Percentiles rank a stretch among this genome's conserved stretches.
These are phyloP conservation scores for Lottia gigantea DNA, from an alignment of 2,888 invertebrate species.

Conservation along the genomic window DNA sequence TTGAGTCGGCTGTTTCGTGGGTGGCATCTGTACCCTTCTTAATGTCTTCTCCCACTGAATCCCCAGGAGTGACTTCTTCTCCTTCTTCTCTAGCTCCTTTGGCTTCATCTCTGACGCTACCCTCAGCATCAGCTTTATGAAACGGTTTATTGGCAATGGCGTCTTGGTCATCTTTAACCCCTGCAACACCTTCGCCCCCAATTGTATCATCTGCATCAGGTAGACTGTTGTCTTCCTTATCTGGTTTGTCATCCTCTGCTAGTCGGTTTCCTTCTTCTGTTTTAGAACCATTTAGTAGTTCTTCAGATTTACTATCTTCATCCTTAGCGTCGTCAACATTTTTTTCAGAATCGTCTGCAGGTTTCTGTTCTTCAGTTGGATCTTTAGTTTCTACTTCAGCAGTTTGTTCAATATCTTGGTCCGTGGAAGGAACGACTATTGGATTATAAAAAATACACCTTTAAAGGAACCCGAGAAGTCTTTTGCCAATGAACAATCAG, in stretches of 20 bases:
- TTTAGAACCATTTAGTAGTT: conserved; percentile 14
- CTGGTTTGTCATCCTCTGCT: conserved; percentile 15
- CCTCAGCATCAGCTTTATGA: background rate
- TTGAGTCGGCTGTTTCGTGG: too few relatives aligned
- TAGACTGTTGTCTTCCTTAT: background rate
- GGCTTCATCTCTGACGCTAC: background rate
- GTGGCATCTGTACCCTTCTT: background rate
- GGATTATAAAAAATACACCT: too few relatives aligned
- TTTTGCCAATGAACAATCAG: too few relatives aligned
- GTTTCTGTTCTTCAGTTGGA: background rate
- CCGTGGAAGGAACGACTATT: too few relatives aligned
- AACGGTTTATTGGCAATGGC: background rate
- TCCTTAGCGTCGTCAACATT: background rate
- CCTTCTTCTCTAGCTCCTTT: background rate
- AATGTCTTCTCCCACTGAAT: background rate
- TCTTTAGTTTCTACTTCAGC: background rate
- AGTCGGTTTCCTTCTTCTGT: conserved; percentile 13
- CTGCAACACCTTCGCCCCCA: background rate
- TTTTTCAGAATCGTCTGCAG: background rate
- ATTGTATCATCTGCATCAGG: background rate
- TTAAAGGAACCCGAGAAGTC: too few relatives aligned
- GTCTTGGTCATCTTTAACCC: background rate
- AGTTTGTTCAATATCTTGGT: too few relatives aligned
- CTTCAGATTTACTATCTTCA: conserved; percentile 4
- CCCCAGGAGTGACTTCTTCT: background rate